phyloP scores from a whole-genome alignment of 2,797 vertebrate genomes.

The Yasuhikotakia modesta region DNA sequence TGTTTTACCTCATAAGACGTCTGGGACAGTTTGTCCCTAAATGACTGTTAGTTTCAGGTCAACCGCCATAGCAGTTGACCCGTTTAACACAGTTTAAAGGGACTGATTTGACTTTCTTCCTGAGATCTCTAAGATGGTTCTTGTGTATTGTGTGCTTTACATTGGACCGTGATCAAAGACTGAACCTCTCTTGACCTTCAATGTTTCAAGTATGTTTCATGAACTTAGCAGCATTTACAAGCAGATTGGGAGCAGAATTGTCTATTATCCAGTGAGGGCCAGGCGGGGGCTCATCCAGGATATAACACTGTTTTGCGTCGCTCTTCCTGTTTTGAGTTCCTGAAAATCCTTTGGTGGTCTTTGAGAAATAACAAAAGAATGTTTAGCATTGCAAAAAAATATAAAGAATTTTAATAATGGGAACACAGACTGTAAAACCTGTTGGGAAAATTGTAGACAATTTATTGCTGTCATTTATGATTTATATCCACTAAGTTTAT shows the following conservation, averaged over 20 bases:
- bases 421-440: background rate
- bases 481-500: too few relatives aligned
- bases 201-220: slow-evolving; percentile 24
- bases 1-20: slow-evolving; percentile 26
- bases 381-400: slow-evolving; percentile 16
- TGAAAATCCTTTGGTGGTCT: slow-evolving; percentile 36
- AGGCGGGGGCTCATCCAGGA: slow-evolving; percentile 30
- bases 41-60: slow-evolving; percentile 32
- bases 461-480: too few relatives aligned
- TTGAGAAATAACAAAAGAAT: slow-evolving; percentile 22
- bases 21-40: slow-evolving; percentile 31
- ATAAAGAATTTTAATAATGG: slow-evolving; percentile 21
- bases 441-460: too few relatives aligned
- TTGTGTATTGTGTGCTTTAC: slow-evolving; percentile 37
- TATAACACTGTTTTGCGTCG: slow-evolving; percentile 26
- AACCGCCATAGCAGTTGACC: slow-evolving; percentile 21
- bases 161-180: slow-evolving; percentile 42
- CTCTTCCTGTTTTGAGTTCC: slow-evolving; percentile 30
- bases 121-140: slow-evolving; percentile 8
- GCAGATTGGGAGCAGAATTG: slow-evolving; percentile 25
- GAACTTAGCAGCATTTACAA: slow-evolving; percentile 34
- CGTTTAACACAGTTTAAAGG: slow-evolving; percentile 38
- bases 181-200: slow-evolving; percentile 34
- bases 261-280: slow-evolving; percentile 37
- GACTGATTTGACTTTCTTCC: background rate